A percentile compares a stretch with the other conserved stretches of the same genome.
Conservation (phyloP, 2,888 invertebrate genomes). For the Neoaliturus tenellus region DNA sequence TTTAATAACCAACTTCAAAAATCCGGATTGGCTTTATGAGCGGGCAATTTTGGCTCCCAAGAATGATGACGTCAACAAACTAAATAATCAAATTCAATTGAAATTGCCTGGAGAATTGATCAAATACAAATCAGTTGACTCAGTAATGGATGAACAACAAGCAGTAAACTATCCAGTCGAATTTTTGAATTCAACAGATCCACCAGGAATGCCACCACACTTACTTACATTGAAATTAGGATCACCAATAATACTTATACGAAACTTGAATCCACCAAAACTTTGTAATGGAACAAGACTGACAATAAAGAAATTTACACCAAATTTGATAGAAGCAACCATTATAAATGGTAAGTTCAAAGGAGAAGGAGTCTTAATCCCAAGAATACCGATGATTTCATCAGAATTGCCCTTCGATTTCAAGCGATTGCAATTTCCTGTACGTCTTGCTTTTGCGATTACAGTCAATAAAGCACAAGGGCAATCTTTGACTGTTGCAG, state of each 20-base stretch:
- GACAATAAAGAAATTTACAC: conserved; percentile 65
- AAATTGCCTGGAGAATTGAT: conserved; percentile 46
- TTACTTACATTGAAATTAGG: conserved; percentile 65
- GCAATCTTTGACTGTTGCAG: conserved; percentile 9
- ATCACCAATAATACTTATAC: conserved; percentile 65
- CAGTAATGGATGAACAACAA: conserved; percentile 39
- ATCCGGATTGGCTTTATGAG: conserved; percentile 54
- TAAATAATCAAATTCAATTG: conserved; percentile 50
- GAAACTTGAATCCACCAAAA: conserved; percentile 66
- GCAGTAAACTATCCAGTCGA: conserved; percentile 63
- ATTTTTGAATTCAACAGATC: conserved; percentile 69
- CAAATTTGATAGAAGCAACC: conserved; percentile 62
- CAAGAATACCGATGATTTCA: conserved; percentile 56
- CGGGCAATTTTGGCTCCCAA: conserved; percentile 52
- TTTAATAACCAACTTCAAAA: not conserved
- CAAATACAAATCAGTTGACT: conserved; percentile 57
- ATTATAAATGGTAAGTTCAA: conserved; percentile 57
- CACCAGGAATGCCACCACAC: conserved; percentile 63
- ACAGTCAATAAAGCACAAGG: conserved; percentile 44
- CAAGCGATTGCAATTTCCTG: conserved; percentile 37
- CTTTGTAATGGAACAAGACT: conserved; percentile 68
- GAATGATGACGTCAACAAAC: conserved; percentile 46
- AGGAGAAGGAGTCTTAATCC: conserved; percentile 57
- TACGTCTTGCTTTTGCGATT: conserved; percentile 19
- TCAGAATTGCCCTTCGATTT: conserved; percentile 27